phyloP scores from a whole-genome alignment of 2,113 vertebrate genomes.

The Chionis minor region DNA sequence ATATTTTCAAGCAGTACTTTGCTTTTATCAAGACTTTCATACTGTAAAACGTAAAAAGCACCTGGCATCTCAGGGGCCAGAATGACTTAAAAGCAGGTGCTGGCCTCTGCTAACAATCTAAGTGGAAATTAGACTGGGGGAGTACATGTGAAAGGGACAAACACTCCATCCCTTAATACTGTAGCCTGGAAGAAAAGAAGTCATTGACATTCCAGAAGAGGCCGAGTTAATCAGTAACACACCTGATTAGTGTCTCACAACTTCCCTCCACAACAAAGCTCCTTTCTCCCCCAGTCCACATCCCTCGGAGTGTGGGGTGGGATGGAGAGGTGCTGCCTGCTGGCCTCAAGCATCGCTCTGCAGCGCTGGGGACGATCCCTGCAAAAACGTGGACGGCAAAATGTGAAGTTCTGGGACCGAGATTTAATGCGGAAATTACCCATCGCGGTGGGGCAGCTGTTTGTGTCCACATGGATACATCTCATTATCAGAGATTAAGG shows the following conservation, averaged over 20 bases:
- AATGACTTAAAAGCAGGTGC: neutral
- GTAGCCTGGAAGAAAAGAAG: constrained; percentile 15
- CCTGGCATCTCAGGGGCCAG: neutral
- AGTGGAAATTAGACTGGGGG: neutral
- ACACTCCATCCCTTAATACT: neutral
- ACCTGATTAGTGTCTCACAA: constrained; percentile 41
- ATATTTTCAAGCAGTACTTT: neutral
- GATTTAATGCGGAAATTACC: neutral
- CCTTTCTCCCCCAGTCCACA: neutral
- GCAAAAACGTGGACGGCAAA: accelerated
- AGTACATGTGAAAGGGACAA: constrained; percentile 1
- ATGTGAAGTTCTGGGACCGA: neutral
- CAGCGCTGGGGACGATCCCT: accelerated
- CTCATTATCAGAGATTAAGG: constrained; percentile 20
- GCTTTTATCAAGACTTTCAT: neutral
- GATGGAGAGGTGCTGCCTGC: neutral
- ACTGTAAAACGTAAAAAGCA: neutral
- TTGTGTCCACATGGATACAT: neutral
- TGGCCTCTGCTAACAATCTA: neutral
- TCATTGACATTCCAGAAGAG: constrained; percentile 43
- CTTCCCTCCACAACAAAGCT: neutral
- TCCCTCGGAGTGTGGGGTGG: neutral
- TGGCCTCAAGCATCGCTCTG: neutral
- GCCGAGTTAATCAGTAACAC: constrained; percentile 63
- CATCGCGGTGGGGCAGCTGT: neutral